Evolutionary conservation across 2,113 vertebrate genomes (phyloP).

Genomic region (Elachura formosa): DNA sequence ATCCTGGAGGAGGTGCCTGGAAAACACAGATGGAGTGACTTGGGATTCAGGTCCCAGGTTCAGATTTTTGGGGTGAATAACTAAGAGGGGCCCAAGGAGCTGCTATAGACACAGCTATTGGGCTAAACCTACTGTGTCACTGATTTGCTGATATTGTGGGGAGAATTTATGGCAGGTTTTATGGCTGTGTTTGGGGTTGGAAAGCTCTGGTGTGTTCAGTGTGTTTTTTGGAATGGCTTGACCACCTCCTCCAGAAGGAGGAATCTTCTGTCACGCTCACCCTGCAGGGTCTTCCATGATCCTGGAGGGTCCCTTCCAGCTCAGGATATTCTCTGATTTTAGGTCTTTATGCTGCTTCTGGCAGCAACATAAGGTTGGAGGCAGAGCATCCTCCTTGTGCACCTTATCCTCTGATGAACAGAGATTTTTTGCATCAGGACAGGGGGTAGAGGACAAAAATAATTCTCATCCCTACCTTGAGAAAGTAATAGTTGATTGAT

Average conservation of each 20-base stretch:
- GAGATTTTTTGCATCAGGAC: background rate
- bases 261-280: background rate
- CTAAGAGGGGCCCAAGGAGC: background rate
- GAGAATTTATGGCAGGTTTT: background rate
- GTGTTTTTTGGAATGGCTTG: background rate
- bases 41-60: background rate
- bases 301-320: background rate
- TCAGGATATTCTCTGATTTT: background rate
- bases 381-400: background rate
- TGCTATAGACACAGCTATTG: background rate
- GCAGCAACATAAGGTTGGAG: background rate
- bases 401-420: background rate
- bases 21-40: background rate
- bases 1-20: background rate
- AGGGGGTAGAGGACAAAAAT: background rate
- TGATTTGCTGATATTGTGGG: background rate
- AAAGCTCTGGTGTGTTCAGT: background rate
- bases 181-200: background rate
- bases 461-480: background rate
- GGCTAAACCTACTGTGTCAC: background rate
- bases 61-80: background rate
- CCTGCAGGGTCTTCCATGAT: background rate
- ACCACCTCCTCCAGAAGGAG: background rate
- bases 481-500: background rate
- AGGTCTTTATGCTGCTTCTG: background rate